A percentile compares a stretch with the other conserved stretches of the same genome.
Evolutionary conservation across 53 echinoderm and acorn worm species (phyloP).

Genomic region (Zoroaster sp.): DNA sequence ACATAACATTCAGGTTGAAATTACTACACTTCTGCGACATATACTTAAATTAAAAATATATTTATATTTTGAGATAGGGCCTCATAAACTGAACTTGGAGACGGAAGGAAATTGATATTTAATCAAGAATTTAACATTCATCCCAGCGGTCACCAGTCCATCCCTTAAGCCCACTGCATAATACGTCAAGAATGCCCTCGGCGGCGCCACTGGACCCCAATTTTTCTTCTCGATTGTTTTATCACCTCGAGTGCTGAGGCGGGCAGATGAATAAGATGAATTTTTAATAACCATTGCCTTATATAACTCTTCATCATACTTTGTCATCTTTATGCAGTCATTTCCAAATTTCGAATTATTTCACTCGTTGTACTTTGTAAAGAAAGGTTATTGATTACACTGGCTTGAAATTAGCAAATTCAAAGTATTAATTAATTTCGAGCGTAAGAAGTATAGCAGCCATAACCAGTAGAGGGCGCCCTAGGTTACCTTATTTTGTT

Average conservation of each 20-base stretch:
- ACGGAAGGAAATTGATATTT: neutral
- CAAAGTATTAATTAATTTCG: too few relatives aligned
- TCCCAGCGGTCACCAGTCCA: slow-evolving; percentile 11
- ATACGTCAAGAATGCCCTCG: slow-evolving; percentile 40
- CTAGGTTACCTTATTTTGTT: slow-evolving; percentile 22
- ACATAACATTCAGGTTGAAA: neutral
- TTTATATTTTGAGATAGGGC: too few relatives aligned
- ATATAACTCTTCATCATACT: slow-evolving; percentile 2
- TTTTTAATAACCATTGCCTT: neutral
- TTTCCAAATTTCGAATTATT: too few relatives aligned
- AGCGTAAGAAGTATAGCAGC: too few relatives aligned
- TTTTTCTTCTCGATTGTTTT: slow-evolving; percentile 55
- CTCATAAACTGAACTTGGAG: neutral
- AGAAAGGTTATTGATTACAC: too few relatives aligned
- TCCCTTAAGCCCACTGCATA: slow-evolving; percentile 47
- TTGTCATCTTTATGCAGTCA: neutral
- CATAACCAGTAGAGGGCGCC: slow-evolving; percentile 27
- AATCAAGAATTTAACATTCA: neutral
- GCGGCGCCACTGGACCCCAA: slow-evolving; percentile 31
- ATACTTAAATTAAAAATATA: neutral
- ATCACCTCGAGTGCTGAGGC: slow-evolving; percentile 12
- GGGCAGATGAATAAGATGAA: slow-evolving; percentile 59
- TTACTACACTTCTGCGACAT: neutral
- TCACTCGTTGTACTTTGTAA: too few relatives aligned
- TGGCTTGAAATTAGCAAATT: too few relatives aligned